Conservation (phyloP, 2,797 vertebrate genomes). For the Pangasius larnaudii region DNA sequence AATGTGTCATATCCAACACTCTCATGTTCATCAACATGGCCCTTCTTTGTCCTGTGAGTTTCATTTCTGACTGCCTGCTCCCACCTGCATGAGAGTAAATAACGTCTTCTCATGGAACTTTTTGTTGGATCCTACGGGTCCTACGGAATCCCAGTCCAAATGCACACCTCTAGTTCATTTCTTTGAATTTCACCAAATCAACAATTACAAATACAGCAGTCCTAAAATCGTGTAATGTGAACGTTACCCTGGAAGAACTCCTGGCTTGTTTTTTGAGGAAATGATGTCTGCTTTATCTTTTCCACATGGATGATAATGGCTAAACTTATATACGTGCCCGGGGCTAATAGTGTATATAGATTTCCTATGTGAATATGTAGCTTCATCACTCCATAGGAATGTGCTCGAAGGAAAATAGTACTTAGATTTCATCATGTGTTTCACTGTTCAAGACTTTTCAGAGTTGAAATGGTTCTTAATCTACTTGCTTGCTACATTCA, state of each 20-base stretch:
- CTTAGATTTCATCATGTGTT: no score
- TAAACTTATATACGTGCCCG: background rate
- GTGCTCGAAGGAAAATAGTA: slow-evolving; percentile 11
- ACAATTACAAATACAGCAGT: background rate
- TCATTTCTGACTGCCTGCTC: no score
- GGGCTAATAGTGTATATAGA: background rate
- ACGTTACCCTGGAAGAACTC: background rate
- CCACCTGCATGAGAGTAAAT: background rate
- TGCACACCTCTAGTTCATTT: background rate
- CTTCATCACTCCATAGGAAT: background rate
- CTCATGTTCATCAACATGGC: background rate
- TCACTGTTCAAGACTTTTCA: no score
- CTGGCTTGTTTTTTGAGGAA: background rate
- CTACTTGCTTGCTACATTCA: no score
- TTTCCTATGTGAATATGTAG: background rate
- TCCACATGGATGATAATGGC: background rate
- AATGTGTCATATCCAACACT: background rate
- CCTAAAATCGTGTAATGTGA: background rate
- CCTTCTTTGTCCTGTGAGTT: background rate
- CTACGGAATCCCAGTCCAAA: no score
- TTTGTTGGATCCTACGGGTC: background rate
- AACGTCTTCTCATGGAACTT: background rate
- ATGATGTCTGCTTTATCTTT: background rate
- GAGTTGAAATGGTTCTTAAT: no score
- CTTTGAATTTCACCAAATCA: background rate